These are phyloP conservation scores for Spilarctia lutea DNA, from an alignment of 2,888 invertebrate species.

Conservation along the genomic window DNA sequence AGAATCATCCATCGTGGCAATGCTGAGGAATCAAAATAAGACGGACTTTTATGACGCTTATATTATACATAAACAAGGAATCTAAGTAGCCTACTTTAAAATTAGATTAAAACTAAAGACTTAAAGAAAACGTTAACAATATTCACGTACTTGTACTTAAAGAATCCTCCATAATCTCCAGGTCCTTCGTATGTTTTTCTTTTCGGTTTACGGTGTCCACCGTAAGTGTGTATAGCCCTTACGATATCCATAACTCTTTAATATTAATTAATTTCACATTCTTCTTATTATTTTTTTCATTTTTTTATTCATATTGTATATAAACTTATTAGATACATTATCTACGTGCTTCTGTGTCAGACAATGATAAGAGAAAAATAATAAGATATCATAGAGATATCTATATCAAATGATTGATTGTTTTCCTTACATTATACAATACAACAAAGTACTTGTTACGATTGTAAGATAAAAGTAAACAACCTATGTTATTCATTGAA, in stretches of 20 bases:
- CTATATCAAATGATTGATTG: not conserved
- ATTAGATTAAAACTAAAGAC: too few species aligned
- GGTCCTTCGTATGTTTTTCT: too few species aligned
- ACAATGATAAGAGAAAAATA: constrained; percentile 7
- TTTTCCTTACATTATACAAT: not conserved
- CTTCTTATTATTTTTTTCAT: not conserved
- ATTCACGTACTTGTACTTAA: too few species aligned
- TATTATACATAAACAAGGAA: too few species aligned
- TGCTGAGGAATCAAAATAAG: too few species aligned
- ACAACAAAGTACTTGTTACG: not conserved
- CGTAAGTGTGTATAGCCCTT: not conserved
- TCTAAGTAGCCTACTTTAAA: too few species aligned
- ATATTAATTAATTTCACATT: not conserved
- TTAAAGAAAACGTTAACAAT: too few species aligned
- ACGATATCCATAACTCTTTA: not conserved
- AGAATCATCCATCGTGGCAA: too few species aligned
- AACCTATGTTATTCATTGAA: not conserved
- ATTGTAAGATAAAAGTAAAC: not conserved
- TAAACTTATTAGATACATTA: not conserved
- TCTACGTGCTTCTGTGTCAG: constrained; percentile 12
- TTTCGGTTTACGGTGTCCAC: too few species aligned
- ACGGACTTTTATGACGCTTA: too few species aligned
- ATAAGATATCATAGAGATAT: not conserved
- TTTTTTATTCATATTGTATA: not conserved
- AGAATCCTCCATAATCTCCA: too few species aligned